A percentile compares a stretch with the other conserved stretches of the same genome.
phyloP scores from a whole-genome alignment of 2,797 vertebrate genomes.

The Amniataba percoides region DNA sequence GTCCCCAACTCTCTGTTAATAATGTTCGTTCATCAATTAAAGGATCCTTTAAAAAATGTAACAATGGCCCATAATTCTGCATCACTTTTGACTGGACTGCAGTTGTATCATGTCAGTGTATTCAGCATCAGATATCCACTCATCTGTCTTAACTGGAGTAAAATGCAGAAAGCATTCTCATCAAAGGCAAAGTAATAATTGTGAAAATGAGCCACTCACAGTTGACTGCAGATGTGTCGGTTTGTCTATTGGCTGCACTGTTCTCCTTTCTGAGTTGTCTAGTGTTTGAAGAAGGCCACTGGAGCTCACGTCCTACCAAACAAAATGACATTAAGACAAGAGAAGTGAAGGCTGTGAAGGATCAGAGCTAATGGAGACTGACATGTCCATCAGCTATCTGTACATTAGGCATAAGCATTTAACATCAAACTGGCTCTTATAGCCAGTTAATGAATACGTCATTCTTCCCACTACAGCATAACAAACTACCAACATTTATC shows the following conservation, averaged over 20 bases:
- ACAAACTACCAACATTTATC: not conserved
- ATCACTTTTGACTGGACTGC: not conserved
- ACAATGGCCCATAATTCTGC: not conserved
- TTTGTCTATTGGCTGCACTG: slow-evolving; percentile 87
- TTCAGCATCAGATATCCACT: not conserved
- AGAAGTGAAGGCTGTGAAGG: not conserved
- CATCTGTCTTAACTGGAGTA: not conserved
- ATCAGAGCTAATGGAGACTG: not conserved
- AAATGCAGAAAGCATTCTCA: not conserved
- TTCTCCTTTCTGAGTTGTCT: slow-evolving; percentile 78
- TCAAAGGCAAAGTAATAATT: not conserved
- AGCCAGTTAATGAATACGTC: not conserved
- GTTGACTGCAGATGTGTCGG: slow-evolving; percentile 85
- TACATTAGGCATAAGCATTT: not conserved
- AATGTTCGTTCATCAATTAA: too few relatives aligned
- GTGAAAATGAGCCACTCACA: slow-evolving; percentile 82
- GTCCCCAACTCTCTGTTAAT: too few relatives aligned
- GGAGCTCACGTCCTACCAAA: slow-evolving; percentile 82
- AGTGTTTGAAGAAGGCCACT: slow-evolving; percentile 68
- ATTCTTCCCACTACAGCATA: not conserved
- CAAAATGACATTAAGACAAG: not conserved
- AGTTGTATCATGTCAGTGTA: not conserved
- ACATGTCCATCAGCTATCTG: not conserved
- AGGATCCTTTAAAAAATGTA: not conserved
- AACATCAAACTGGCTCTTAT: not conserved